Conservation (phyloP, 2,888 invertebrate genomes). For the Aleiodes testaceus region DNA sequence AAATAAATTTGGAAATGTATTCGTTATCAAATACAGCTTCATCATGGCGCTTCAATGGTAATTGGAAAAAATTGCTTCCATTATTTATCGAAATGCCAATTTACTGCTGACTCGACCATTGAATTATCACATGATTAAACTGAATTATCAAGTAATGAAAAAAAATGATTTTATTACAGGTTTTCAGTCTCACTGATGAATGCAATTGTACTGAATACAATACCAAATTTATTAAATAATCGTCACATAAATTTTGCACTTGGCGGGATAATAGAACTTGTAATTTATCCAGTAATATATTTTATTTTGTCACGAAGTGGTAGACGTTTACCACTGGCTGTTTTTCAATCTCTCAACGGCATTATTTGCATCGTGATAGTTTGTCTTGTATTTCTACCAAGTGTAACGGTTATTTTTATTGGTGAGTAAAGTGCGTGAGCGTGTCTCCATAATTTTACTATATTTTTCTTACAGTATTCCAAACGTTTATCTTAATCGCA, state of each 20-base stretch:
- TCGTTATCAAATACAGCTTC: conserved; percentile 52
- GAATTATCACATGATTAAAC: too few species aligned
- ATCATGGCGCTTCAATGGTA: conserved; percentile 59
- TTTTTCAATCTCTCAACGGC: conserved; percentile 71
- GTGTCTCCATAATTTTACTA: neutral
- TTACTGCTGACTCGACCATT: too few species aligned
- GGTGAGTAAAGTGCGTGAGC: conserved; percentile 53
- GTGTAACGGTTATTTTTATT: conserved; percentile 48
- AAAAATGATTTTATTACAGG: conserved; percentile 62
- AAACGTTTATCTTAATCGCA: conserved; percentile 23
- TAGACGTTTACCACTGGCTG: conserved; percentile 70
- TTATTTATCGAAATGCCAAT: too few species aligned
- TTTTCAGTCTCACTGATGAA: conserved; percentile 73
- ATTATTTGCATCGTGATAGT: conserved; percentile 70
- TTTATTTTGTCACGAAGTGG: conserved; percentile 71
- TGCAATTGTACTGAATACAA: conserved; percentile 70
- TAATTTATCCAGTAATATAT: conserved; percentile 70
- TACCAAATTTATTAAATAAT: conserved; percentile 72
- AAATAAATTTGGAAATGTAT: conserved; percentile 45
- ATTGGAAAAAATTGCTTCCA: neutral
- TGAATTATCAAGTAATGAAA: too few species aligned
- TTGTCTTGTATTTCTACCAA: conserved; percentile 59
- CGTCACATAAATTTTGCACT: conserved; percentile 74
- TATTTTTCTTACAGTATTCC: neutral
- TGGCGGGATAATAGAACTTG: conserved; percentile 73